Percentiles rank a stretch among this genome's conserved stretches.
These are phyloP conservation scores for Penelope pileata DNA, from an alignment of 2,113 vertebrate genomes.

Conservation along the genomic window DNA sequence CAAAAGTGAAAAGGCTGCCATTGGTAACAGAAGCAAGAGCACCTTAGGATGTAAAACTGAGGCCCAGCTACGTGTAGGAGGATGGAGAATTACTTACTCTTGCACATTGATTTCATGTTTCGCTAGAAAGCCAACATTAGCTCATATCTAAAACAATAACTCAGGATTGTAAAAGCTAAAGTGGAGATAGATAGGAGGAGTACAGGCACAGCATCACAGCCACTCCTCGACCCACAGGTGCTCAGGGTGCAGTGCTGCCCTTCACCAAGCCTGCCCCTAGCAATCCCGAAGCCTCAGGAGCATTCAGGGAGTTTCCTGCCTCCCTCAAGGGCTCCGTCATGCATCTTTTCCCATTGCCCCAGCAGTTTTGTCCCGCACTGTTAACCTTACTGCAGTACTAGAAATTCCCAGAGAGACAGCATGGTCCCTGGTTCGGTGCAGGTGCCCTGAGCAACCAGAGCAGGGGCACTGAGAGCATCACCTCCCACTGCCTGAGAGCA, in stretches of 20 bases:
- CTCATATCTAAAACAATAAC: background rate
- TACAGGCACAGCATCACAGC: background rate
- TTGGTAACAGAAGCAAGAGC: background rate
- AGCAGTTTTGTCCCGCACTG: background rate
- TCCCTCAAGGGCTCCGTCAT: background rate
- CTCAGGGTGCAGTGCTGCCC: background rate
- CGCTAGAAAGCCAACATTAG: background rate
- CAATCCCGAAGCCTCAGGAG: background rate
- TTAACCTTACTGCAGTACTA: background rate
- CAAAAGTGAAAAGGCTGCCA: background rate
- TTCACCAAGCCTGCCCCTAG: background rate
- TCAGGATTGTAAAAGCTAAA: background rate
- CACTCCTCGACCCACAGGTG: fast-evolving
- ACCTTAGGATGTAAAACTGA: background rate
- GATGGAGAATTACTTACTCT: background rate
- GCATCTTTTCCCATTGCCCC: background rate
- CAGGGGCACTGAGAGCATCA: background rate
- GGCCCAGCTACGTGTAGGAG: background rate
- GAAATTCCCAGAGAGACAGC: background rate
- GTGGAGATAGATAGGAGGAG: background rate
- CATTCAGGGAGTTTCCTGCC: background rate
- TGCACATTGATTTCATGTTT: background rate
- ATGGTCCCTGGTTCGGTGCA: too few species aligned
- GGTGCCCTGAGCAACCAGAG: too few species aligned
- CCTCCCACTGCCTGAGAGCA: too few species aligned